These are phyloP conservation scores for Sebastes kiyomatsui DNA, from an alignment of 2,797 vertebrate genomes.

Conservation along the genomic window DNA sequence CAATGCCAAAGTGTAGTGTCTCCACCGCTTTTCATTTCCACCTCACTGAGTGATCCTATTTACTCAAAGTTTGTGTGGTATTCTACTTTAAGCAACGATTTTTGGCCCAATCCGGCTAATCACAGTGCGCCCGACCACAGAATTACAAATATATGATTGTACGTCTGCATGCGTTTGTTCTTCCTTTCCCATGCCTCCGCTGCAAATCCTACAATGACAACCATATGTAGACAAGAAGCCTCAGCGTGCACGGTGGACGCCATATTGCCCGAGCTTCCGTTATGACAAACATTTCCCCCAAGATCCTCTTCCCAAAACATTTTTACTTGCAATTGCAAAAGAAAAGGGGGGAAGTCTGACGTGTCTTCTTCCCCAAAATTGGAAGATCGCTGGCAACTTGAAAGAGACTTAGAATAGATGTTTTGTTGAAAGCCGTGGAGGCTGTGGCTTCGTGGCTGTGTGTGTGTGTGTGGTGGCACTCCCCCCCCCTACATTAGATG, in stretches of 20 bases:
- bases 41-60: not conserved
- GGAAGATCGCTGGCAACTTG: constrained; percentile 46
- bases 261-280: constrained; percentile 35
- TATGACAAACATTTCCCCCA: constrained; percentile 56
- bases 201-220: constrained; percentile 69
- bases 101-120: constrained; percentile 4
- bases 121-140: constrained; percentile 1
- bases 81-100: constrained; percentile 12
- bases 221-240: constrained; percentile 65
- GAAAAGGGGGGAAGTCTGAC: not conserved
- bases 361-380: constrained; percentile 53
- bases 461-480: constrained; percentile 37
- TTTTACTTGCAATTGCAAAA: constrained; percentile 42
- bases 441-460: constrained; percentile 55
- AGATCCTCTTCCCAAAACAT: constrained; percentile 52
- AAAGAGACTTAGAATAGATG: constrained; percentile 71
- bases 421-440: constrained; percentile 58
- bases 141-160: constrained; percentile 32
- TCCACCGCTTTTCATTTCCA: too few relatives aligned
- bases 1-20: too few relatives aligned
- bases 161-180: constrained; percentile 34
- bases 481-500: constrained; percentile 68
- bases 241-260: constrained; percentile 36
- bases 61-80: not conserved
- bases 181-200: constrained; percentile 23